A percentile compares a stretch with the other conserved stretches of the same genome.
phyloP scores from a whole-genome alignment of 2,113 vertebrate species.

The Bufo gargarizans region DNA sequence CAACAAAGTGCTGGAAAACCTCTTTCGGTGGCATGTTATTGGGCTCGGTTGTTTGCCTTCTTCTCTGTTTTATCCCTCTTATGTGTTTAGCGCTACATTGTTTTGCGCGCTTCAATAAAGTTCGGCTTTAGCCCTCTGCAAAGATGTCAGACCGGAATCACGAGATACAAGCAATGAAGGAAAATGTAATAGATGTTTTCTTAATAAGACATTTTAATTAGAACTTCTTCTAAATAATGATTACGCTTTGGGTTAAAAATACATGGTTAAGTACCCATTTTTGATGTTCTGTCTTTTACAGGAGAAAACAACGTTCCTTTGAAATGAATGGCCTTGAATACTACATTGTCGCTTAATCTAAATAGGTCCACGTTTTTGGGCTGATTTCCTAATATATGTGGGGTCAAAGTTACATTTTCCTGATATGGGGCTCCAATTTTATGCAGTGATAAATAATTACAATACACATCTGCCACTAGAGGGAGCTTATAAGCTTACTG shows the following conservation, averaged over 20 bases:
- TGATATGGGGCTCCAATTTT: no score
- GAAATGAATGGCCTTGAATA: no score
- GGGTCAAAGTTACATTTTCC: no score
- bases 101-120: conserved; percentile 29
- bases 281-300: no score
- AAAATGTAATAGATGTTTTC: conserved; percentile 13
- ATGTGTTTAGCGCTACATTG: conserved; percentile 39
- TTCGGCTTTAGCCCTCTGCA: conserved; percentile 13
- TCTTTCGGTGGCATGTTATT: conserved; percentile 60
- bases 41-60: conserved; percentile 39
- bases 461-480: no score
- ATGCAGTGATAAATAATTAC: no score
- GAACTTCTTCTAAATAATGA: conserved; percentile 2
- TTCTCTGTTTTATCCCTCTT: conserved; percentile 36
- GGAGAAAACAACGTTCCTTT: no score
- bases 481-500: no score
- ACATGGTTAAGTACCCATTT: no score
- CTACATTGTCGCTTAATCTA: no score
- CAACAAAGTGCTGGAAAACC: conserved; percentile 61
- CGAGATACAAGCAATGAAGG: not conserved
- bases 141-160: not conserved
- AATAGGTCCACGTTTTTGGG: no score
- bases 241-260: conserved; percentile 1
- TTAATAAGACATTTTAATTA: not conserved
- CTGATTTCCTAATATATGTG: no score